A percentile compares a stretch with the other conserved stretches of the same genome.
These are phyloP conservation scores for Teleogryllus occipitalis DNA, from an alignment of 1,140 invertebrate species.

Conservation along the genomic window DNA sequence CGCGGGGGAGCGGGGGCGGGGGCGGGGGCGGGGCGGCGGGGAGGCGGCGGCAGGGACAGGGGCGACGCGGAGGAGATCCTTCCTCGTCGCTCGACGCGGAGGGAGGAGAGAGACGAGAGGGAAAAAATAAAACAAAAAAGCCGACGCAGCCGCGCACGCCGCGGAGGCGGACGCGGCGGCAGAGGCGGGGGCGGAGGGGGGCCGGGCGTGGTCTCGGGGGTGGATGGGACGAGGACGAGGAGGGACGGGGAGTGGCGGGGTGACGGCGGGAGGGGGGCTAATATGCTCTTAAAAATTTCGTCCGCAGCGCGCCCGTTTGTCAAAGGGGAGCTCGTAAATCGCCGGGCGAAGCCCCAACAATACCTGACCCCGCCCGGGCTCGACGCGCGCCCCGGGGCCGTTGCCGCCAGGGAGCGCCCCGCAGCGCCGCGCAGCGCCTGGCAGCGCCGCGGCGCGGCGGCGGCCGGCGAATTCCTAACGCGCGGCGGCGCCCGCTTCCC, in stretches of 20 bases:
- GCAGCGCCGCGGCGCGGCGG: too few species aligned
- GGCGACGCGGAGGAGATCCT: not conserved
- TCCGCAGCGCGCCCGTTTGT: slow-evolving; percentile 2
- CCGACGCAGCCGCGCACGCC: not conserved
- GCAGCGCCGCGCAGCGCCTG: too few species aligned
- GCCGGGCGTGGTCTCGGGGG: too few species aligned
- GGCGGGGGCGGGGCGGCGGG: too few species aligned
- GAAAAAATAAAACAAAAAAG: not conserved
- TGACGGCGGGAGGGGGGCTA: not conserved
- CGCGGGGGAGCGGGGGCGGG: not conserved
- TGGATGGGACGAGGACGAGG: not conserved
- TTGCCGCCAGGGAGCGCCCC: too few species aligned
- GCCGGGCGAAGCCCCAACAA: not conserved
- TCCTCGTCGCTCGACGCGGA: too few species aligned
- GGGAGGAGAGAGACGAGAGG: not conserved
- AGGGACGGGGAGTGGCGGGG: too few species aligned
- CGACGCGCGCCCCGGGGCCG: too few species aligned
- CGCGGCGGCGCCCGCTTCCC: too few species aligned
- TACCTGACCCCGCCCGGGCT: not conserved
- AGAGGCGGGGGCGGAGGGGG: too few species aligned
- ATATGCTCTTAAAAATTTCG: slow-evolving; percentile 5
- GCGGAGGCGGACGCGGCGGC: not conserved
- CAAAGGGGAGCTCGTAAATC: not conserved
- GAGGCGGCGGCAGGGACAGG: not conserved
- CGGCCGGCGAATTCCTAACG: too few species aligned